Evolutionary conservation across 2,797 vertebrate genomes (phyloP).

Genomic region (Aldrovandia affinis): DNA sequence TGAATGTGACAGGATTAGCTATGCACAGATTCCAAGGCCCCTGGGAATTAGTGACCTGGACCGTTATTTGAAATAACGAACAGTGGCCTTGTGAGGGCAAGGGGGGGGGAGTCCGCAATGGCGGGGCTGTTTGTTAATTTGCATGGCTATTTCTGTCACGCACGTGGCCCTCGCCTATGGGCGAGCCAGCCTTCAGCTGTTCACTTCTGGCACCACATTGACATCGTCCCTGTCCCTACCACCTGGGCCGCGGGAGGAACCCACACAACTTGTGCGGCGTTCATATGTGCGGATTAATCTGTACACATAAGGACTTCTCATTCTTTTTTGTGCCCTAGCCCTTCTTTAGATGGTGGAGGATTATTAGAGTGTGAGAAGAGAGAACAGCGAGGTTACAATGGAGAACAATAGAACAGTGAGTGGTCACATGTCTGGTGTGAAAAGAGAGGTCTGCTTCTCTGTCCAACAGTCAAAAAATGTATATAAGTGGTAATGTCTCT

Average conservation of each 20-base stretch:
- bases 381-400: neutral
- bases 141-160: conserved; percentile 19
- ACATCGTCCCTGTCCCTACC: neutral
- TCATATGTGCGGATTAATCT: neutral
- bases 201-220: neutral
- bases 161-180: neutral
- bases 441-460: too few relatives aligned
- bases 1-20: conserved; percentile 12
- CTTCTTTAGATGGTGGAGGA: neutral
- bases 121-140: conserved; percentile 18
- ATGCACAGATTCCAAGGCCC: conserved; percentile 11
- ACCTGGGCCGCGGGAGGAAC: neutral
- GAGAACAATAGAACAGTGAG: neutral
- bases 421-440: neutral
- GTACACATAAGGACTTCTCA: neutral
- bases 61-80: conserved; percentile 23
- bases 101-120: neutral
- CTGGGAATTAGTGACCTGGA: conserved; percentile 22
- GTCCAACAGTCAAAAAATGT: too few relatives aligned
- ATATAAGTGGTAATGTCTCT: too few relatives aligned
- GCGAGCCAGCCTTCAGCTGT: conserved; percentile 10
- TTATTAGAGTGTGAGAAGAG: neutral
- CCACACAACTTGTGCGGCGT: neutral
- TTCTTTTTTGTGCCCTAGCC: neutral
- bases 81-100: neutral